Base-by-base conservation (phyloP, 2,888 invertebrate genomes). In the Argynnis bischoffii region DNA sequence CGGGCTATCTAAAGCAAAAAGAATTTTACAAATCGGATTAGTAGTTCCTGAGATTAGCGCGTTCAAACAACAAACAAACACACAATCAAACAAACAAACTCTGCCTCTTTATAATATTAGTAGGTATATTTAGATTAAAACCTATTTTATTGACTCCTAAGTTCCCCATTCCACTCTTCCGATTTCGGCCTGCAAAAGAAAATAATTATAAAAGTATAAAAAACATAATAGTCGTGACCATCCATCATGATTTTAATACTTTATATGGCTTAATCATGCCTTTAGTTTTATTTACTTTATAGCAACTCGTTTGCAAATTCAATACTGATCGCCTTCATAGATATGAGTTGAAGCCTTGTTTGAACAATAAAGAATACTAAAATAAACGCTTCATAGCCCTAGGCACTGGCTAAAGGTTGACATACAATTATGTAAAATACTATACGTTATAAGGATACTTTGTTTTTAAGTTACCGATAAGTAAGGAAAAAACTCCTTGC, bases 311-410 rank as follows among this genome's bases (percentile, higher is more conserved):
- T 66, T 66, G 50, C 47, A 41, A 59, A 59, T 46, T 51, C 56
- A 56, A 35, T 54, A 47, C 54, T 54, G 61, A 66, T 66, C 61
- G 55, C 54, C 21, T 61, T 61, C 66, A 13, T 35, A 41, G 66
- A 66, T 66, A 61, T 11, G 15, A 35, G 14, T n/a, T 35, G 41
- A 21, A 26, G 26, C 26, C 54, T 48, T 61, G 60, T 55, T 48
- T 54, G 55, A 54, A 66, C 60, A 66, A 55, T 61, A 47, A 55
- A 55, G 55, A 55, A 66, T 55, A 66, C 53, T 55, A 48, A 50
- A 21, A 48, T 63, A 31, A 53, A 50, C 8, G 46, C 6, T 51
- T 14, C 50, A 26, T 63, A 41, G 46, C 63, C n/a, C 21, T 35
- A 51, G 61, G 41, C 35, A 35, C 13, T 60, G 15, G 46, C 15